Evolutionary conservation across 2,888 invertebrate species (phyloP).

Genomic region (Lithophane leautieri): DNA sequence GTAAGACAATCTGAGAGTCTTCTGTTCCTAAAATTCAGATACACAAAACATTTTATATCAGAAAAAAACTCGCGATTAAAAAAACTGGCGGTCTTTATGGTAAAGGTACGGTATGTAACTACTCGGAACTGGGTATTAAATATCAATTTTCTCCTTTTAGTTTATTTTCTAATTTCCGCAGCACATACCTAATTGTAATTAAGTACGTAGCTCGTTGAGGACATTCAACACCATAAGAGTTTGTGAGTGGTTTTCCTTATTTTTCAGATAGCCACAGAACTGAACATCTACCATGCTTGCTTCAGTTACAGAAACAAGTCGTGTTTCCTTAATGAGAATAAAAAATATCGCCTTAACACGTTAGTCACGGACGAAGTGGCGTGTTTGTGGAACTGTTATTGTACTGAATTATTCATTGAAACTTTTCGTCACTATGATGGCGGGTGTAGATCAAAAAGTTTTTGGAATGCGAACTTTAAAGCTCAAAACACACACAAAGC

Average conservation of each 20-base stretch:
- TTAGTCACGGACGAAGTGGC: constrained; percentile 49
- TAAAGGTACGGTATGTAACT: too few species aligned
- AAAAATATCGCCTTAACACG: constrained; percentile 34
- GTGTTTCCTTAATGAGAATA: constrained; percentile 37
- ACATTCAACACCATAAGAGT: background rate
- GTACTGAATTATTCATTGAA: constrained; percentile 49
- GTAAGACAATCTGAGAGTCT: background rate
- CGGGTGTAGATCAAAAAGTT: constrained; percentile 22
- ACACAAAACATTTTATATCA: background rate
- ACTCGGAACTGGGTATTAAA: too few species aligned
- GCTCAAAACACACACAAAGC: too few species aligned
- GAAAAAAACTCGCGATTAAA: background rate
- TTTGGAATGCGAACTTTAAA: constrained; percentile 37
- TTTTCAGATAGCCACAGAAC: background rate
- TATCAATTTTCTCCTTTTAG: background rate
- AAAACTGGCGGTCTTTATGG: too few species aligned
- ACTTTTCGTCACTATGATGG: constrained; percentile 26
- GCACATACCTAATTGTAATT: background rate
- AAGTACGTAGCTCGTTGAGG: background rate
- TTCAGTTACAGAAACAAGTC: constrained; percentile 14
- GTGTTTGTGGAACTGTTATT: constrained; percentile 47
- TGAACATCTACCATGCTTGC: background rate
- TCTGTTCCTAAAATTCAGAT: constrained; percentile 8
- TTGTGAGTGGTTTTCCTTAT: constrained; percentile 3
- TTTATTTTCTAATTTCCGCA: too few species aligned